Evolutionary conservation across 1,140 invertebrate genomes (phyloP), one percentile per base, ranked within the genome.

Genomic region (Leptinotarsa lineolata): DNA sequence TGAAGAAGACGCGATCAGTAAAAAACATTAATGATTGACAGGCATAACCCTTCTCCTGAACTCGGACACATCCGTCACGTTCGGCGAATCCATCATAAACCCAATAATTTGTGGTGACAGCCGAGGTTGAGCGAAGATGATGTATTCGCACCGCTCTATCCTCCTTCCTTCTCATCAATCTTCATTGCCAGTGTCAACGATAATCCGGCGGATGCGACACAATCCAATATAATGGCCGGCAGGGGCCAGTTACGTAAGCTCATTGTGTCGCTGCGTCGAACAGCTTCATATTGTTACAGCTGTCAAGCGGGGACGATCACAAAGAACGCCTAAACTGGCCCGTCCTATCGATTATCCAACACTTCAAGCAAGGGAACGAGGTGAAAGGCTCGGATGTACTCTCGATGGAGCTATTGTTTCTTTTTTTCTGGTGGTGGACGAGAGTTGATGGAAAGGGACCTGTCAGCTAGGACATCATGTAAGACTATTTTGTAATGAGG

Each of bases 101-200:
- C 73, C 76, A 74, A 80, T 80, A 80, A 79, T 80, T 80, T 80
- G 79, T 76, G 79, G 75, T 75, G 79, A 80, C 79, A 80, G 79
- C 70, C 73, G 72, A 70, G 76, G 70, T 72, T 74, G 73, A 73
- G 61, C 63, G 74, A 77, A 80, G 79, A 80, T 79, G 79, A 80
- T 77, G 78, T 80, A 80, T 79, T 75, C 74, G 75, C 72, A 70
- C n/a, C 59, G 65, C 13, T 59, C 58, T 20, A 68, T 24, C 72
- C 60, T 21, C 48, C 76, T 64, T 73, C 74, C 69, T 66, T 70
- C 64, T 66, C 69, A 79, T 79, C 78, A 79, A 79, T 79, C 78
- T 79, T 79, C 76, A 79, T 79, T 76, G 77, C 69, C 61, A 71
- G 59, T 72, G 77, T 73, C 77, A 65, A 64, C 60, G 72, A 48